These are phyloP conservation scores for Caenorhabditis virilis DNA, from an alignment of 2,888 invertebrate species.

Conservation along the genomic window DNA sequence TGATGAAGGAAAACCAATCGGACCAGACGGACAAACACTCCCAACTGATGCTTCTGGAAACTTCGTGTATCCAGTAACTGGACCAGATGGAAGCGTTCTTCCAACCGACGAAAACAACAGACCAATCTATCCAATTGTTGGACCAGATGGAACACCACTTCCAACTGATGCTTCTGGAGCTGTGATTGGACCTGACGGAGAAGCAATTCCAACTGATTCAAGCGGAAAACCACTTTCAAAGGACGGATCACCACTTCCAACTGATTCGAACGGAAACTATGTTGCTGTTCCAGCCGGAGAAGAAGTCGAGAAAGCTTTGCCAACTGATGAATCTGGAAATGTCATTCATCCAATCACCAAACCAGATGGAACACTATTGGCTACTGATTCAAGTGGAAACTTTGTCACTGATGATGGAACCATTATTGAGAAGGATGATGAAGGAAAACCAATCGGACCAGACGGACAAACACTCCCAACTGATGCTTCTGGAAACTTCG, in stretches of 20 bases:
- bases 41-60: slow-evolving; percentile 41
- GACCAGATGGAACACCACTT: slow-evolving; percentile 32
- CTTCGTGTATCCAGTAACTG: slow-evolving; percentile 21
- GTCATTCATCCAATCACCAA: slow-evolving; percentile 38
- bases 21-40: slow-evolving; percentile 17
- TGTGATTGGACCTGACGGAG: slow-evolving; percentile 38
- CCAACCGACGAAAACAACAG: slow-evolving; percentile 16
- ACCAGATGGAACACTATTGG: slow-evolving; percentile 31
- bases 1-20: slow-evolving; percentile 27
- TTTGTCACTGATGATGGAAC: slow-evolving; percentile 22
- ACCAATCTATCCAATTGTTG: slow-evolving; percentile 27
- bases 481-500: slow-evolving; percentile 9
- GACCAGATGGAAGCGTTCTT: slow-evolving; percentile 22
- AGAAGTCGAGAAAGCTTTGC: background rate
- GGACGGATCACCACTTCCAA: slow-evolving; percentile 30
- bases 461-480: slow-evolving; percentile 32
- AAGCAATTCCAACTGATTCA: slow-evolving; percentile 45
- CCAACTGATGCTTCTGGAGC: slow-evolving; percentile 44
- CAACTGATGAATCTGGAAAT: slow-evolving; percentile 31
- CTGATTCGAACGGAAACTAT: slow-evolving; percentile 24
- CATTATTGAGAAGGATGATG: slow-evolving; percentile 25
- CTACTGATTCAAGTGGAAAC: slow-evolving; percentile 39
- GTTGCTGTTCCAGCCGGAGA: slow-evolving; percentile 2
- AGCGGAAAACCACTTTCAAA: slow-evolving; percentile 30
- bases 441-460: slow-evolving; percentile 34